Conservation (phyloP, 2,888 invertebrate genomes). For the Epinotia demarniana region DNA sequence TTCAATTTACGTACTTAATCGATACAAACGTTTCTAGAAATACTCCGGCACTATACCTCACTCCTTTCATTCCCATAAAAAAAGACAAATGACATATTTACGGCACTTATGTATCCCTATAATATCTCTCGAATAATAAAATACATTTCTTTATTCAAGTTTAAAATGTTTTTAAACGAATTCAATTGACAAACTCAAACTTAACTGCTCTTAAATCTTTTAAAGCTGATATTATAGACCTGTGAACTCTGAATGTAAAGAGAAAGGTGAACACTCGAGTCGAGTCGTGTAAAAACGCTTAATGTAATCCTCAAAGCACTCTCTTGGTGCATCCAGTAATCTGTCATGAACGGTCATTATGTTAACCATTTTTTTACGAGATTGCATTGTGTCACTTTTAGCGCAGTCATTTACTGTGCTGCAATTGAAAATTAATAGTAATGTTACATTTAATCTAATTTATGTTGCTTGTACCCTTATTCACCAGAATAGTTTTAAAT, state of each 20-base stretch:
- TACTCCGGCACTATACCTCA: neutral
- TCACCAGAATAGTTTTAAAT: too few relatives aligned
- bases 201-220: neutral
- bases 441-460: too few relatives aligned
- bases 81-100: neutral
- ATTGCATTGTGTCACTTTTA: neutral
- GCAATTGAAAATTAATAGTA: neutral
- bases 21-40: too few relatives aligned
- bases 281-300: conserved; percentile 33
- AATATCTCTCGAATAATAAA: neutral
- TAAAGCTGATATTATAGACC: neutral
- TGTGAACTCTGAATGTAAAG: conserved; percentile 8
- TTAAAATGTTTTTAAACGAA: conserved; percentile 4
- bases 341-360: conserved; percentile 38
- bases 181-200: neutral
- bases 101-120: conserved; percentile 11
- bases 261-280: conserved; percentile 13
- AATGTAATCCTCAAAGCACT: conserved; percentile 24
- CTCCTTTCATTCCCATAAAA: neutral
- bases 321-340: conserved; percentile 31
- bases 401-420: neutral
- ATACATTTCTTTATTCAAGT: neutral
- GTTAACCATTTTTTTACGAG: conserved; percentile 18
- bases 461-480: too few relatives aligned
- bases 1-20: too few relatives aligned